Evolutionary conservation across 1,140 invertebrate species (phyloP).

Genomic region (Apis mellifera): Amel_HAv3.1 CM009945.2:6369001-6369500

Average conservation of each 20-base stretch:
- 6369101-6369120: not conserved
- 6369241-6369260: too few relatives aligned
- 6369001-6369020: not conserved
- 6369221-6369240: not conserved
- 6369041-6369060: constrained; percentile 4
- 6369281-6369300: too few relatives aligned
- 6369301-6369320: not conserved
- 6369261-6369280: too few relatives aligned
- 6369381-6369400: constrained; percentile 10
- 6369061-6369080: not conserved
- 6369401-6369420: constrained; percentile 9
- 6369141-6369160: too few relatives aligned
- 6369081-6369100: not conserved
- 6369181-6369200: not conserved
- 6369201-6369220: too few relatives aligned
- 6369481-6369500: not conserved
- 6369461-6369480: not conserved
- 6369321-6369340: not conserved
- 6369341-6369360: constrained; percentile 12
- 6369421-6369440: not conserved
- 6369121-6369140: not conserved
- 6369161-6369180: not conserved
- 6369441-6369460: constrained; percentile 23
- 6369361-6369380: not conserved
- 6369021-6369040: too few relatives aligned